phyloP scores from a whole-genome alignment of 2,797 vertebrate genomes.

The Podarcis lilfordi region DNA sequence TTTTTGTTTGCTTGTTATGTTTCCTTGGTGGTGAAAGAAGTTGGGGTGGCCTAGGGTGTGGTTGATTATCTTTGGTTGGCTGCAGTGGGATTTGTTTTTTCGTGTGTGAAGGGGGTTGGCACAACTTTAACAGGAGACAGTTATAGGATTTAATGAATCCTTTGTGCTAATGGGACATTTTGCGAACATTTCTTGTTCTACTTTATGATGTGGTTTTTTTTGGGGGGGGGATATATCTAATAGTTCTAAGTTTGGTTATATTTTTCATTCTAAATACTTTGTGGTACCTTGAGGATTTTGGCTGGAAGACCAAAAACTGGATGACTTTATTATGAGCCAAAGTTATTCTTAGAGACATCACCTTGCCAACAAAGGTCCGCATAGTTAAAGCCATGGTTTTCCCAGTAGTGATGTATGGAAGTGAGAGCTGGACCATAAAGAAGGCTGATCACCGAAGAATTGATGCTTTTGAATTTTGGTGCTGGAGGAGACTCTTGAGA shows the following conservation, averaged over 20 bases:
- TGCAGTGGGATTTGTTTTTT: too few species aligned
- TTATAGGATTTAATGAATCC: constrained; percentile 17
- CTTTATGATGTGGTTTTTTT: not conserved
- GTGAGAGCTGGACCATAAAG: too few species aligned
- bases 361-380: too few species aligned
- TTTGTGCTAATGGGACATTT: constrained; percentile 9
- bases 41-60: too few species aligned
- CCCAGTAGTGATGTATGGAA: too few species aligned
- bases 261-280: not conserved
- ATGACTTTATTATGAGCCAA: constrained; percentile 7
- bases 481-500: too few species aligned
- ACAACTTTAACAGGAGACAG: not conserved
- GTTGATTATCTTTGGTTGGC: too few species aligned
- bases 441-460: too few species aligned
- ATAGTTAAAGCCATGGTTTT: too few species aligned
- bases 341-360: not conserved
- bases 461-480: too few species aligned
- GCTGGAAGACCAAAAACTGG: not conserved
- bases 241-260: not conserved
- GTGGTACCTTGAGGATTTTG: not conserved
- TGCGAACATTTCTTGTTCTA: constrained; percentile 25
- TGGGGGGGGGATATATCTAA: not conserved
- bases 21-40: too few species aligned
- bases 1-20: too few species aligned
- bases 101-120: not conserved